phyloP scores from a whole-genome alignment of 2,113 vertebrate species.

The Stictonetta naevosa region DNA sequence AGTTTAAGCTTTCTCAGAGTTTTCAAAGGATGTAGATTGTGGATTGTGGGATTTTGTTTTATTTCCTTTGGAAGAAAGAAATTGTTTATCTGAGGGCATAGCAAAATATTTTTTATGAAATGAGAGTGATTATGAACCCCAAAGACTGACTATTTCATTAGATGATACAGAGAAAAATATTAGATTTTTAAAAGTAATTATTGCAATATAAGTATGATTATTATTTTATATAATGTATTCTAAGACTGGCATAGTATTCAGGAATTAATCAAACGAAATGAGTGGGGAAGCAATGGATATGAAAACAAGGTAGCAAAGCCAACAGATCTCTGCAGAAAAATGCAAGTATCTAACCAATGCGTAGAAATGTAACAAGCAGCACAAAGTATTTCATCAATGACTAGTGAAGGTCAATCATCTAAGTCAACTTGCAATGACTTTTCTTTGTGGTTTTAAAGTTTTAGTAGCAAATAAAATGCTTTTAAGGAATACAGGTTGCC shows the following conservation, averaged over 20 bases:
- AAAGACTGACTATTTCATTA: background rate
- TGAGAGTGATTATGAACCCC: background rate
- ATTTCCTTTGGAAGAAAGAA: background rate
- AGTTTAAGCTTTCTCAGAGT: background rate
- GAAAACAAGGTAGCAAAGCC: background rate
- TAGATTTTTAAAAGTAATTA: background rate
- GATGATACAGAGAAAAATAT: background rate
- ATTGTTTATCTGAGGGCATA: background rate
- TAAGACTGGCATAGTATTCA: background rate
- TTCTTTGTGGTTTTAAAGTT: slow-evolving; percentile 18
- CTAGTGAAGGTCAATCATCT: slow-evolving; percentile 16
- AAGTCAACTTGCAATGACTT: background rate
- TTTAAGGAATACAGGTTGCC: background rate
- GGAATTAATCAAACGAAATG: background rate
- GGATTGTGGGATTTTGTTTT: background rate
- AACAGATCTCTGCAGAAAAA: background rate
- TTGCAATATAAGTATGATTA: background rate
- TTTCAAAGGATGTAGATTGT: background rate
- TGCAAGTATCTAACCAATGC: background rate
- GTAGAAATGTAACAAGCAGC: background rate
- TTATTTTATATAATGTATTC: background rate
- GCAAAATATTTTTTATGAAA: background rate
- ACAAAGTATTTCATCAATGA: background rate
- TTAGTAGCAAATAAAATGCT: slow-evolving; percentile 35
- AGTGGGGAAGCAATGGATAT: background rate